Base-by-base conservation (phyloP, 1,140 invertebrate species). In the Polypedilum pembai region DNA sequence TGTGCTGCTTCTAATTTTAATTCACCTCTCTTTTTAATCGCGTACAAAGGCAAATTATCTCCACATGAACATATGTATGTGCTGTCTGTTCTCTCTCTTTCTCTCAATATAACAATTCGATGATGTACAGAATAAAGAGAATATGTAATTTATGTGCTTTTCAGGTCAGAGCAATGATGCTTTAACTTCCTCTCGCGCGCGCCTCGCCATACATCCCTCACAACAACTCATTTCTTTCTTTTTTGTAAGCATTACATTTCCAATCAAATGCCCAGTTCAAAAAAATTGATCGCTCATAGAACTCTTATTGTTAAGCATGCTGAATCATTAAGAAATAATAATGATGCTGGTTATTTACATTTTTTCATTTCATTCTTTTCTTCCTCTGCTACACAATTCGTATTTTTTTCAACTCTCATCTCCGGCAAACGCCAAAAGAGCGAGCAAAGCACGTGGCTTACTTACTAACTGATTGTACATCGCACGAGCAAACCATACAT, bases 271-370 rank as follows among this genome's bases (percentile, higher is more conserved):
- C 45, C 45, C 45, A 56, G 45, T 56, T 56, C 45, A 56, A 56
- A 56, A 56, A 33, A 33, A 33, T 33, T 56, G 45, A 56, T 56
- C 45, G 45, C 45, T 56, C 45, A 56, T 56, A 56, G 45, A 56
- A 15, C 45, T 8, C 45, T 56, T 56, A 56, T 56, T 56, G 45
- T 56, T 56, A 12, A 56, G 45, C 45, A 56, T 56, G 45, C 45
- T 56, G 45, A 56, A 56, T 56, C 45, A 56, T 56, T 56, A 56
- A 56, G 45, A 56, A 56, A 56, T 56, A 56, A 56, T 56, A 56
- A 56, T 56, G 45, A 56, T 56, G 45, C 45, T 56, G 45, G 45
- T 56, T 56, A 56, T 56, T 56, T 56, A 56, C 45, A 56, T 56
- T 56, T 56, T 33, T 33, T 33, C 24, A 33, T 33, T 33, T 33